Conservation (phyloP, 2,888 invertebrate genomes). For the Rhamnusium bicolor region DNA sequence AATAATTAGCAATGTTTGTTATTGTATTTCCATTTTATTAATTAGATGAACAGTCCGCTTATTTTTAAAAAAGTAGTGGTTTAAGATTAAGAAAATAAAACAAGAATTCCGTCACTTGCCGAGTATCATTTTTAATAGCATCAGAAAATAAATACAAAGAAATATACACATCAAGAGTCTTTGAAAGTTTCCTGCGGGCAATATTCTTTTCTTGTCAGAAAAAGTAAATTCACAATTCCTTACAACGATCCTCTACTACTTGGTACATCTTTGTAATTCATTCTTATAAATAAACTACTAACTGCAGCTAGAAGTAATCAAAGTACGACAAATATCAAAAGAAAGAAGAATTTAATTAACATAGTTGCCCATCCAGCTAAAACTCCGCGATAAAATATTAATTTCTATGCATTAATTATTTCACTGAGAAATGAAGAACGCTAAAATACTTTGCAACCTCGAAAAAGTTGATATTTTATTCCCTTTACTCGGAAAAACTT, state of each 20-base stretch:
- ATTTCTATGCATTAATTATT: constrained; percentile 16
- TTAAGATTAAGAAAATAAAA: no score
- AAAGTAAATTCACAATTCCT: background rate
- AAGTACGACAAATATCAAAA: constrained; percentile 4
- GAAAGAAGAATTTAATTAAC: constrained; percentile 23
- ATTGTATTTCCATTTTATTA: no score
- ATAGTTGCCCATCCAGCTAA: constrained; percentile 5
- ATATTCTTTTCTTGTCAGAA: background rate
- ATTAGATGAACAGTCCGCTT: no score
- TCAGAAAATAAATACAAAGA: background rate
- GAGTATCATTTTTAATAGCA: no score
- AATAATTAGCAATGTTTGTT: no score
- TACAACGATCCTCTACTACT: background rate
- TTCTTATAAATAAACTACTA: background rate
- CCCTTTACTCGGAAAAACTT: constrained; percentile 4
- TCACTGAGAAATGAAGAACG: background rate
- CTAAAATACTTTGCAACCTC: background rate
- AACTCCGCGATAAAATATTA: constrained; percentile 1
- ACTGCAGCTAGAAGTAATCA: background rate
- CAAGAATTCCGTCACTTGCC: no score
- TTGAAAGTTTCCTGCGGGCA: background rate
- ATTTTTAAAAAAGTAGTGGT: no score
- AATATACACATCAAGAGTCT: background rate
- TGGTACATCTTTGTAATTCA: background rate
- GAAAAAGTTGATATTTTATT: constrained; percentile 16